A percentile compares a stretch with the other conserved stretches of the same genome.
Evolutionary conservation across 2,797 vertebrate species (phyloP).

Genomic region (Dallia pectoralis): DNA sequence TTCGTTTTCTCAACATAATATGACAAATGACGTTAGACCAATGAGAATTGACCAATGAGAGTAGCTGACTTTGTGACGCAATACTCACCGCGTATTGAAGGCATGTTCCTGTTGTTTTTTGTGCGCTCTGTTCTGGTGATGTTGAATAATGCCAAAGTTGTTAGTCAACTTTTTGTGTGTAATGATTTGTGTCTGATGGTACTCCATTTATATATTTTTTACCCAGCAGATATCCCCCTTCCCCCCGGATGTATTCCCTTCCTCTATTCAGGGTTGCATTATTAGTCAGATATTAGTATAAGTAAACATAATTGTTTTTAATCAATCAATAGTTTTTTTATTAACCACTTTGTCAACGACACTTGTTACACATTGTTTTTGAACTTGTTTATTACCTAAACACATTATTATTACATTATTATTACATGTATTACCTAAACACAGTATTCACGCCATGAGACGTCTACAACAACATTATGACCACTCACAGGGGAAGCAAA

Average conservation of each 20-base stretch:
- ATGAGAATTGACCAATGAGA: constrained; percentile 10
- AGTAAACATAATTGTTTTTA: no score
- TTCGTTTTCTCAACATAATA: no score
- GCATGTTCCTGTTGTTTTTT: constrained; percentile 40
- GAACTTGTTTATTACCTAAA: no score
- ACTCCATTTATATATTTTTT: constrained; percentile 61
- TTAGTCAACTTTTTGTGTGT: not conserved
- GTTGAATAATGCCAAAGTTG: not conserved
- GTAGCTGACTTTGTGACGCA: not conserved
- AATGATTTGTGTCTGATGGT: not conserved
- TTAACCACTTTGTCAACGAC: no score
- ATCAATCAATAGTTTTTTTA: no score
- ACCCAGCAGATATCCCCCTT: constrained; percentile 44
- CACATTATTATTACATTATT: no score
- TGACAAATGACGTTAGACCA: no score
- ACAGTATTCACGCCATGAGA: not conserved
- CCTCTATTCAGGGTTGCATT: not conserved
- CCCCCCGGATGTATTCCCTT: not conserved
- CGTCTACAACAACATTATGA: not conserved
- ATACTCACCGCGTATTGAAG: constrained; percentile 52
- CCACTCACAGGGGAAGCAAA: not conserved
- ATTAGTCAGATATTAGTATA: no score
- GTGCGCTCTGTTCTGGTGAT: not conserved
- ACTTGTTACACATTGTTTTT: no score
- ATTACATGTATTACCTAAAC: no score